Base-by-base conservation (phyloP, 2,888 invertebrate genomes). In the Xestia c-nigrum region DNA sequence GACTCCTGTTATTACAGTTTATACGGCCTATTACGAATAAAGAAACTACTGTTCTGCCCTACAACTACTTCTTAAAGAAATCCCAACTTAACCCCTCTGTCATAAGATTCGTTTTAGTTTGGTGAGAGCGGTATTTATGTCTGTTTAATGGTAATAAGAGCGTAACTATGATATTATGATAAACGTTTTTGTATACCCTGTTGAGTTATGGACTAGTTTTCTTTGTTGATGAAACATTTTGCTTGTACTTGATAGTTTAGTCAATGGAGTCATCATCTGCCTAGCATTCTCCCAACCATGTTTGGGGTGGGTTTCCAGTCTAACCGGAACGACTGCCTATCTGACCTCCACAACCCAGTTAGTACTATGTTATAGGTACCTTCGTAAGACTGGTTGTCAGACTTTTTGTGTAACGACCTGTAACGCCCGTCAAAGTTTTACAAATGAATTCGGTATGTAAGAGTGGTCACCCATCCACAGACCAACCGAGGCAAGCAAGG, bases 31-130 rank as follows among this genome's bases (percentile, higher is more conserved):
- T 69, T 66, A 76, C 68, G 75, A 61, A 73, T 71, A 73, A 72
- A 83, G 61, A 76, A 80, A 83, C 84, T 83, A 83, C 84, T 65
- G 21, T 80, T 65, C 50, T 57, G 71, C n/a, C 75, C 69, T 76
- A 69, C 40, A 76, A 73, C 47, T 76, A 73, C 76, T 69, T 14
- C 63, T 71, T 21, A 47, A 52, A 21, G 31, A 16, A 84, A 61
- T 21, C 43, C 31, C 40, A 40, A 66, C 76, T 50, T 50, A 69
- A n/a, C 9, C 0, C 0, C 7, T 0, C 0, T 0, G 52, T 1
- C 3, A 21, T 74, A 84, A 21, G 46, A 43, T 5, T 63, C 38
- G 0, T 68, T 83, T 76, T 63, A 16, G 55, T 9, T 38, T 12
- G 43, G n/a, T 50, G 0, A 61, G 3, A 3, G 4, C 3, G 12